Conservation (phyloP, 2,888 invertebrate genomes). For the Tenthredo livida region DNA sequence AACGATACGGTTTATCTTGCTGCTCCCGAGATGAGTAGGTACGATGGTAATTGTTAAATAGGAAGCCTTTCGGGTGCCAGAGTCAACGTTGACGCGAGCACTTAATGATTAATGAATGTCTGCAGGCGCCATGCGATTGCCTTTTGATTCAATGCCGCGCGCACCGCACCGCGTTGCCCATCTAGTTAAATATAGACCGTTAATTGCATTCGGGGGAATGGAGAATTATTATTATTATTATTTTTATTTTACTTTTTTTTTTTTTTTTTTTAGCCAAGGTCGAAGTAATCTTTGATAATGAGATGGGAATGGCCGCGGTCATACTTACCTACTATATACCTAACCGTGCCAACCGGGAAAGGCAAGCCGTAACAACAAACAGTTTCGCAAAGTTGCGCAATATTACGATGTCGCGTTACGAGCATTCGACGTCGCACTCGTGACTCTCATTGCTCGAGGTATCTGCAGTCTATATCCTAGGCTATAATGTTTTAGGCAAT, state of each 20-base stretch:
- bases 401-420: conserved; percentile 55
- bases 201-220: conserved; percentile 40
- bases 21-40: neutral
- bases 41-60: conserved; percentile 25
- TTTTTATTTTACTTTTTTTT: neutral
- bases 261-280: conserved; percentile 30
- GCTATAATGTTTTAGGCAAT: neutral
- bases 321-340: conserved; percentile 12
- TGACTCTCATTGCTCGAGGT: conserved; percentile 26
- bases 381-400: conserved; percentile 59
- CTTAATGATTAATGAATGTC: conserved; percentile 49
- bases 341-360: conserved; percentile 31
- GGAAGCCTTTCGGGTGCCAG: neutral
- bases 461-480: neutral
- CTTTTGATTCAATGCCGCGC: conserved; percentile 42
- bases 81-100: conserved; percentile 16
- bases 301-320: conserved; percentile 42
- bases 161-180: neutral
- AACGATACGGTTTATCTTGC: neutral
- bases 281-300: conserved; percentile 49
- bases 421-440: conserved; percentile 28
- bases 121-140: conserved; percentile 36
- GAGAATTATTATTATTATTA: neutral
- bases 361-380: conserved; percentile 57
- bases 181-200: conserved; percentile 43